Evolutionary conservation across 2,888 invertebrate genomes (phyloP).

Genomic region (Sinohyriopsis cumingii): DNA sequence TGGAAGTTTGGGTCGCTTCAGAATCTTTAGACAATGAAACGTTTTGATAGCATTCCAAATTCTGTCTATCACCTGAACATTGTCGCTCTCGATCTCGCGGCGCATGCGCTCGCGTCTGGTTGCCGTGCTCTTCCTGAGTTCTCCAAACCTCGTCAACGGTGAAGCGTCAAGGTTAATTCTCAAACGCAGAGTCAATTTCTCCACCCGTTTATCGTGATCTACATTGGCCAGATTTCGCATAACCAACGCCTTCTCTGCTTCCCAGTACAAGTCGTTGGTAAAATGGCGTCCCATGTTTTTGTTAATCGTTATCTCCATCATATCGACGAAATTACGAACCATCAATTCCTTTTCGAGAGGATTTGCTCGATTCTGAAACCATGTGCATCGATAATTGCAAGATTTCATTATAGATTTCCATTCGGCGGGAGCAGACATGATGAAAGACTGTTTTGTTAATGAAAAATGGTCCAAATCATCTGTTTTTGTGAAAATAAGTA

Average conservation of each 20-base stretch:
- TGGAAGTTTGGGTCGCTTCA: slow-evolving; percentile 14
- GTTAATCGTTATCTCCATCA: slow-evolving; percentile 33
- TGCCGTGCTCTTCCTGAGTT: slow-evolving; percentile 28
- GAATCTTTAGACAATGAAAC: slow-evolving; percentile 31
- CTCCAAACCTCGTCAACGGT: slow-evolving; percentile 25
- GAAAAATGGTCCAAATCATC: slow-evolving; percentile 42
- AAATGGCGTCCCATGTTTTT: slow-evolving; percentile 34
- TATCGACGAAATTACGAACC: slow-evolving; percentile 38
- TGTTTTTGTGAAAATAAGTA: slow-evolving; percentile 35
- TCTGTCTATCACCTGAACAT: slow-evolving; percentile 32
- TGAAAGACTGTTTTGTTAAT: slow-evolving; percentile 35
- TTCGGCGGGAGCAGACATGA: slow-evolving; percentile 33
- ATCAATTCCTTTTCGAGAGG: slow-evolving; percentile 37
- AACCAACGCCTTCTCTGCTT: slow-evolving; percentile 34
- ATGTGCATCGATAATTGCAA: slow-evolving; percentile 33
- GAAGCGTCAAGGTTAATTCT: slow-evolving; percentile 37
- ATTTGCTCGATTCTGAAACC: slow-evolving; percentile 37
- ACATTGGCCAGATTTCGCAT: slow-evolving; percentile 25
- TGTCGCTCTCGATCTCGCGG: slow-evolving; percentile 28
- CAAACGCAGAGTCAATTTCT: slow-evolving; percentile 25
- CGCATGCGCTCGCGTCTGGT: slow-evolving; percentile 27
- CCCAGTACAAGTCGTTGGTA: slow-evolving; percentile 32
- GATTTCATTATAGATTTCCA: slow-evolving; percentile 42
- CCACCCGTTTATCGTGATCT: slow-evolving; percentile 26
- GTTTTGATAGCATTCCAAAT: slow-evolving; percentile 34